A percentile compares a stretch with the other conserved stretches of the same genome.
phyloP scores from a whole-genome alignment of 2,888 invertebrate species.

The Andrena chrysosceles region DNA sequence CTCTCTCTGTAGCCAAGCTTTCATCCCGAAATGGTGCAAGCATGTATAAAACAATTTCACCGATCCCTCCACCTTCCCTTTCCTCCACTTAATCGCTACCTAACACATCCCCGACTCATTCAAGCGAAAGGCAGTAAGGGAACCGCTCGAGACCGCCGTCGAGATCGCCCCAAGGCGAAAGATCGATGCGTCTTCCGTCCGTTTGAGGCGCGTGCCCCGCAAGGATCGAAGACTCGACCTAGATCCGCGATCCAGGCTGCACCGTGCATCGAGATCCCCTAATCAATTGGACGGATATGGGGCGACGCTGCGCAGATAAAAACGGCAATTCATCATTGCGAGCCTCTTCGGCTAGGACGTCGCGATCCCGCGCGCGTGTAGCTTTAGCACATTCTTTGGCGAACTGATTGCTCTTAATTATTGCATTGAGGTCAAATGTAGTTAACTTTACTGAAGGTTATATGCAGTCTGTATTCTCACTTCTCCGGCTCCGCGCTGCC shows the following conservation, averaged over 20 bases:
- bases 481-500: conserved; percentile 51
- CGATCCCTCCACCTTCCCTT: background rate
- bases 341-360: conserved; percentile 49
- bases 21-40: background rate
- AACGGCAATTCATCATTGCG: conserved; percentile 64
- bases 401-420: conserved; percentile 80
- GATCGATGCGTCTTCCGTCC: background rate
- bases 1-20: too few relatives aligned
- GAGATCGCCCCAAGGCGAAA: background rate
- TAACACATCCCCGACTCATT: background rate
- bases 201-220: background rate
- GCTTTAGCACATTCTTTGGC: conserved; percentile 66
- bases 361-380: conserved; percentile 18
- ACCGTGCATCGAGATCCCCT: conserved; percentile 34
- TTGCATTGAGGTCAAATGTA: conserved; percentile 80
- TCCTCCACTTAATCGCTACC: background rate
- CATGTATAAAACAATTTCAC: background rate
- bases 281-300: conserved; percentile 68
- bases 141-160: background rate
- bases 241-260: conserved; percentile 18
- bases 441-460: conserved; percentile 75
- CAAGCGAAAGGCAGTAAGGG: background rate
- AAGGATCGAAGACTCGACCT: conserved; percentile 43
- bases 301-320: conserved; percentile 54
- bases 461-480: conserved; percentile 52